Base-by-base conservation (phyloP, 2,888 invertebrate species). In the Brenthis daphne region DNA sequence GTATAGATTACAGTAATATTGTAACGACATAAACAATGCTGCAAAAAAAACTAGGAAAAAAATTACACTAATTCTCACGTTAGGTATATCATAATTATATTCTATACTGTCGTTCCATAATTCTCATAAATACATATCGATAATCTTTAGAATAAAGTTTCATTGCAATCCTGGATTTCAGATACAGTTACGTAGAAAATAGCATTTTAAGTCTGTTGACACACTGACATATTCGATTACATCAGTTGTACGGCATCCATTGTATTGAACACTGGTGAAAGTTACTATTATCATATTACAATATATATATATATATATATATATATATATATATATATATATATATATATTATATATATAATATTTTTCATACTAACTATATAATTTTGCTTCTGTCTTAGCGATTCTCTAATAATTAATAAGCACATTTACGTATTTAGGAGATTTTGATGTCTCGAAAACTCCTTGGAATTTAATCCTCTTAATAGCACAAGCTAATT, bases 201-300 rank as follows among this genome's bases (percentile, higher is more conserved):
- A 60, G 48, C 60, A 60, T 60, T 60, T 53, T 63, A 51, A 53
- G 37, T 53, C 53, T 63, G 51, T 20, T 43, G 54, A 66, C 60
- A 54, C 54, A 29, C 29, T 48, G 47, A 60, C 47, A 66, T 47
- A 66, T 66, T 66, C 47, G 48, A 66, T 66, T 66, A 66, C 60
- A 33, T 55, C 54, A 66, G 54, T 48, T 48, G 16, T 66, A 60
- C 12, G 66, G 66, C 33, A 60, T 66, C 66, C 33, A 55, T 14
- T 48, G 54, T 60, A 33, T 60, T 12, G 33, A 53, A 54, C 58
- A 47, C 51, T 29, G 47, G 47, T 58, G 54, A 60, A 60, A 60
- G 60, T 60, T 55, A 60, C 57, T 24, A 47, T 60, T 48, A 48
- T 48, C 47, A 29, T 60, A 24, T 60, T 60, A 60, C 50, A 50